phyloP scores from a whole-genome alignment of 2,888 invertebrate species.

The Leptinotarsa peninsularis region DNA sequence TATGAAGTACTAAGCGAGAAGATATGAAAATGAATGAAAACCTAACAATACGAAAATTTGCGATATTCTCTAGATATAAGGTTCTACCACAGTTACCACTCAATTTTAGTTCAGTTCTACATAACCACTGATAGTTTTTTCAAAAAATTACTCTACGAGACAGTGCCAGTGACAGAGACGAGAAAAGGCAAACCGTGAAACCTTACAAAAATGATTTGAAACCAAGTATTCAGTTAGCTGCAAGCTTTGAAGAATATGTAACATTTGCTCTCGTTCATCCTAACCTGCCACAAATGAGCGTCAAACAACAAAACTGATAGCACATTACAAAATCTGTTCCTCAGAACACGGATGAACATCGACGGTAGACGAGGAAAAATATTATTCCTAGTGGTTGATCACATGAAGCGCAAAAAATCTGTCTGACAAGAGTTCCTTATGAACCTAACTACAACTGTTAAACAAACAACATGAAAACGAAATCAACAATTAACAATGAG shows the following conservation, averaged over 20 bases:
- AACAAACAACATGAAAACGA: constrained; percentile 24
- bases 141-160: background rate
- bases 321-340: background rate
- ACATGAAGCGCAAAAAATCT: constrained; percentile 5
- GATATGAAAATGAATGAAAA: background rate
- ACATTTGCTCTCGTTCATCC: background rate
- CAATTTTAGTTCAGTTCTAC: constrained; percentile 1
- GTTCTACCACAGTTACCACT: constrained; percentile 9
- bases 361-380: background rate
- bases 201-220: background rate
- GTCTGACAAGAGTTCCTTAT: constrained; percentile 11
- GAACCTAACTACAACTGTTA: background rate
- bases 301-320: constrained; percentile 8
- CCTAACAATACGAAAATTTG: background rate
- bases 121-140: background rate
- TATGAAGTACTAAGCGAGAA: constrained; percentile 3
- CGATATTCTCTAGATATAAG: constrained; percentile 7
- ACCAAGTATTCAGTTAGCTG: background rate
- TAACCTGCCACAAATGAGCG: background rate
- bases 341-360: background rate
- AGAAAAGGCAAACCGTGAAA: background rate
- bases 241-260: constrained; percentile 1
- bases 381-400: background rate
- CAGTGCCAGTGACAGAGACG: background rate
- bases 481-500: constrained; percentile 23